phyloP scores from a whole-genome alignment of 2,888 invertebrate species.

The Ochropacha duplaris region DNA sequence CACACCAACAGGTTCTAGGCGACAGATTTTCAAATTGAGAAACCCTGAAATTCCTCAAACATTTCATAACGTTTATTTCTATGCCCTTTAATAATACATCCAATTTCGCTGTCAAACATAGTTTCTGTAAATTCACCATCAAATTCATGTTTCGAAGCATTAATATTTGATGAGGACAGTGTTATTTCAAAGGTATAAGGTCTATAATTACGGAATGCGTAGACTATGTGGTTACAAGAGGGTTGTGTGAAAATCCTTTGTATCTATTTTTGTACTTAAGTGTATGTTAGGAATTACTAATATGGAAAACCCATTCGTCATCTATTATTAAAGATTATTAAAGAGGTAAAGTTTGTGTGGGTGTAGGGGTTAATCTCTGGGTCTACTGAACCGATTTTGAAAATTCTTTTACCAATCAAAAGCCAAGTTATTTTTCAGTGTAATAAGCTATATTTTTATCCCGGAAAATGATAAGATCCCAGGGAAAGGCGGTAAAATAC shows the following conservation, averaged over 20 bases:
- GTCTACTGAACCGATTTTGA: too few species aligned
- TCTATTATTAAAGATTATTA: too few species aligned
- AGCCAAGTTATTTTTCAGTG: too few species aligned
- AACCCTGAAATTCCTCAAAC: not conserved
- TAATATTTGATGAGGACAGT: constrained; percentile 38
- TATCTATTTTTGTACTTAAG: not conserved
- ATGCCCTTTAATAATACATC: not conserved
- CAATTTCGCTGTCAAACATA: constrained; percentile 12
- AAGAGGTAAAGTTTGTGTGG: too few species aligned
- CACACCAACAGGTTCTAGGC: too few species aligned
- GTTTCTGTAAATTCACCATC: constrained; percentile 27
- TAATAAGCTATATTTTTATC: too few species aligned
- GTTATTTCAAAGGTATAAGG: constrained; percentile 31
- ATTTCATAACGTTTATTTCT: not conserved
- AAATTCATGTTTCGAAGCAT: constrained; percentile 21
- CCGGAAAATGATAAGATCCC: too few species aligned
- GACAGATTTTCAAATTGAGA: too few species aligned
- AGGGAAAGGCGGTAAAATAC: too few species aligned
- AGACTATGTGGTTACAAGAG: constrained; percentile 31
- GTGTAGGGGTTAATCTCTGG: too few species aligned
- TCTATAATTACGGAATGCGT: constrained; percentile 40
- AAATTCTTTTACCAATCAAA: too few species aligned
- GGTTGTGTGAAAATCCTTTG: constrained; percentile 11
- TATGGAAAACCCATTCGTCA: not conserved
- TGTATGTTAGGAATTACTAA: not conserved